Base-by-base conservation (phyloP, 2,888 invertebrate genomes). In the Formica aserva region DNA sequence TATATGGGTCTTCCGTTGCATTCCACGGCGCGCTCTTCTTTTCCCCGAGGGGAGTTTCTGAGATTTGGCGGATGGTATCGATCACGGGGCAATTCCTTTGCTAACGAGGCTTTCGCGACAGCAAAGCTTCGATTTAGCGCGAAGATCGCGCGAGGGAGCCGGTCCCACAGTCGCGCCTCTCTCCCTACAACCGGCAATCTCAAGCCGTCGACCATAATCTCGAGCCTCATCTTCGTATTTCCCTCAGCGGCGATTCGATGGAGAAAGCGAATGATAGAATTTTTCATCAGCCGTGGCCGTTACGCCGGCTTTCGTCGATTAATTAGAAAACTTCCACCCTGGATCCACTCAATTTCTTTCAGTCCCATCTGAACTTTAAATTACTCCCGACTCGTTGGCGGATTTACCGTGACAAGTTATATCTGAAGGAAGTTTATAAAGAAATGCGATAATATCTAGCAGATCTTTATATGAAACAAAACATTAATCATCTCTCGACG, bases 1-100 rank as follows among this genome's bases (percentile, higher is more conserved):
- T 90, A 87, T 87, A 87, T 85, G 77, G 77, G 69, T 77, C 71
- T 71, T 66, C 41, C 71, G 78, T 76, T 84, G 85, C 85, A 81
- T 83, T 84, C 83, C 74, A 74, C 8, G 66, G 62, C 18, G 26
- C 13, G 15, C 13, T 45, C 26, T 35, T 55, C 75, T n/a, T 29
- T 22, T 45, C 11, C 35, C 18, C 35, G 3, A 60, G 29, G 29
- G 38, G 60, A 83, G 48, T 67, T 82, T 9, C 67, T 66, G 63
- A 77, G 86, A 89, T 86, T 83, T 83, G 57, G 74, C 45, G 35
- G 80, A 72, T 55, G 63, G 65, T 89, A 92, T 92, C 88, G 91
- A 92, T 92, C 89, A 89, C 86, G 76, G 77, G 87, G 86, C 91
- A 92, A 92, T 92, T 92, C 89, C 91, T 88, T 90, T 92, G 90